Evolutionary conservation across 92 coral and sea anemone species (phyloP), one percentile per base, ranked within the genome.

Genomic region (Muricea muricata): DNA sequence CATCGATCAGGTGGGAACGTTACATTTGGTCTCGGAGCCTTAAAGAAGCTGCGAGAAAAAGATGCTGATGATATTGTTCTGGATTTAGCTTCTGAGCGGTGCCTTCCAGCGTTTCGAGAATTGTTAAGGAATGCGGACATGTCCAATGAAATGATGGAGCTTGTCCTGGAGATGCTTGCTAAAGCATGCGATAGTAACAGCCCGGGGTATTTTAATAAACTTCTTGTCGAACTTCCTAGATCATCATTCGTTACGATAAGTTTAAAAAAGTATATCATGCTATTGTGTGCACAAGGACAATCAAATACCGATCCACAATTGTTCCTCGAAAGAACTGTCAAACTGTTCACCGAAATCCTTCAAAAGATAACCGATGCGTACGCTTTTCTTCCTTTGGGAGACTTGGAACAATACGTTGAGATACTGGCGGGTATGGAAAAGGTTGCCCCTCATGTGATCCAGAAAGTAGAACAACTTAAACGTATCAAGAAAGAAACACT

Each of bases 11-110:
- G 80, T 74, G 80, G 60, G 10, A 74, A 9, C 28, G 89, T 91
- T 18, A 71, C 26, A 17, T 83, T 95, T 40, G 97, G 98, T 30
- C 91, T 86, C 74, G 79, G 78, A 0, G 93, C 94, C 15, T 68
- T 95, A 34, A 48, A 80, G 68, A 84, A 74, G 45, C 84, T 95
- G 82, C 89, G 91, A 1, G 88, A 68, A 26, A 91, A 91, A 72
- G 91, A 86, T 37, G 91, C 97, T 0, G 97, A 95, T 83, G 95
- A 91, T 18, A 84, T 95, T 9, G 92, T 91, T 13, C 87, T 95
- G 48, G 98, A 95, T 73, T 63, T 95, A 72, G 92, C 98, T 5
- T 93, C 97, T 1, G 90, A 79, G 4, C 92, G 92, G 17, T 91
- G 93, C 54, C 83, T 89, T 71, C 93, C 93, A 12, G 97, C 97